A percentile compares a stretch with the other conserved stretches of the same genome.
phyloP scores from a whole-genome alignment of 2,113 vertebrate genomes.

The Danionella cerebrum region DNA sequence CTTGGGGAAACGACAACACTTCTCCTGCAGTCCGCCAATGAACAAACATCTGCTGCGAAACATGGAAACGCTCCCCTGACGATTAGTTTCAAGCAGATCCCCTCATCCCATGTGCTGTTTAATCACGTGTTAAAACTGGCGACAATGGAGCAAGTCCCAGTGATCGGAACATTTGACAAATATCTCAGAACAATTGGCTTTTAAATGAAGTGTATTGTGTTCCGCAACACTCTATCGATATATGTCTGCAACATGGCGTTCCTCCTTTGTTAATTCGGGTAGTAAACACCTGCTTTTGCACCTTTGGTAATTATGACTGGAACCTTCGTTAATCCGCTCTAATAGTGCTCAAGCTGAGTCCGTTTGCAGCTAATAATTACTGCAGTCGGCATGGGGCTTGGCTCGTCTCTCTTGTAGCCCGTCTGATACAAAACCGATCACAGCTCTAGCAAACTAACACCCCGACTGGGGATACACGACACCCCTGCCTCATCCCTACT shows the following conservation, averaged over 20 bases:
- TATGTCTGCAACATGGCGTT: slow-evolving; percentile 38
- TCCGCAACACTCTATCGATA: slow-evolving; percentile 31
- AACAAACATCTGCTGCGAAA: slow-evolving; percentile 57
- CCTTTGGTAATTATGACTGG: slow-evolving; percentile 71
- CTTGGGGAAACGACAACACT: slow-evolving; percentile 36
- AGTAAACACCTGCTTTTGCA: slow-evolving; percentile 59
- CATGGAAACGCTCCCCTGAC: slow-evolving; percentile 47
- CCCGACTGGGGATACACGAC: slow-evolving; percentile 33
- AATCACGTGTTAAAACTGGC: slow-evolving; percentile 59
- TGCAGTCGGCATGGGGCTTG: slow-evolving; percentile 61
- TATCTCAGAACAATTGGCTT: slow-evolving; percentile 51
- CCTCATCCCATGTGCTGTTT: slow-evolving; percentile 39
- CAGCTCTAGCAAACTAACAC: slow-evolving; percentile 28
- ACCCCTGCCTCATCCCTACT: slow-evolving; percentile 28
- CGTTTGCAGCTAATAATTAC: slow-evolving; percentile 74
- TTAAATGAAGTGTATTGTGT: slow-evolving; percentile 42
- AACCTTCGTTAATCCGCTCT: slow-evolving; percentile 66
- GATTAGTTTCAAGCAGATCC: slow-evolving; percentile 43
- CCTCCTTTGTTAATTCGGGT: slow-evolving; percentile 61
- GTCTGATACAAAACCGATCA: slow-evolving; percentile 29
- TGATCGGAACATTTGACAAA: slow-evolving; percentile 43
- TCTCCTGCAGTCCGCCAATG: slow-evolving; percentile 51
- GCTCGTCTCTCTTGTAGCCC: slow-evolving; percentile 55
- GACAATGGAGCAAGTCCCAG: slow-evolving; percentile 43
- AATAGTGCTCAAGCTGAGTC: slow-evolving; percentile 67